phyloP scores from a whole-genome alignment of 2,888 invertebrate species.

The Cephus nigrinus region DNA sequence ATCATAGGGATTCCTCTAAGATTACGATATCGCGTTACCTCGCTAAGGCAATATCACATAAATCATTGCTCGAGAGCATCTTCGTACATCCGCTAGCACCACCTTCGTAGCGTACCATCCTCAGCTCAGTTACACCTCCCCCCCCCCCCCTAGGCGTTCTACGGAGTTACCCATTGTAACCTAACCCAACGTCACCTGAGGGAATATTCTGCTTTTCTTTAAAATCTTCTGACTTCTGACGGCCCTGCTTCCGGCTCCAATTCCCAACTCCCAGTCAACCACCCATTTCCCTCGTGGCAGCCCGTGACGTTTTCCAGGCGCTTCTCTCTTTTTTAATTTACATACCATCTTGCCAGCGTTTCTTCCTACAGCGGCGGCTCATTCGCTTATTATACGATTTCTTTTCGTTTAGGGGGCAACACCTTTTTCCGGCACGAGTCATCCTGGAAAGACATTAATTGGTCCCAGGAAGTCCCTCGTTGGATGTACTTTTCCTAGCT shows the following conservation, averaged over 20 bases:
- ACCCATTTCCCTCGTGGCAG: not conserved
- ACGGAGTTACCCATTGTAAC: not conserved
- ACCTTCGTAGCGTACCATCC: not conserved
- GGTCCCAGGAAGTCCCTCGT: not conserved
- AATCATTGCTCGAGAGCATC: not conserved
- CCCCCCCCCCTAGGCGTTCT: not conserved
- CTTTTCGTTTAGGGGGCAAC: not conserved
- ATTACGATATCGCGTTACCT: not conserved
- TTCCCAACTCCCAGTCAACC: not conserved
- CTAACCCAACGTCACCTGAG: not conserved
- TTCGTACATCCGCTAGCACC: not conserved
- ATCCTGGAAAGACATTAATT: not conserved
- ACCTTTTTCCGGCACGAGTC: not conserved
- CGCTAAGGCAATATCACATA: not conserved
- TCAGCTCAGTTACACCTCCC: not conserved
- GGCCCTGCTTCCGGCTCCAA: not conserved
- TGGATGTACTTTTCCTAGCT: not conserved
- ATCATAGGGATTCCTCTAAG: not conserved
- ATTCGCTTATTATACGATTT: conserved; percentile 5
- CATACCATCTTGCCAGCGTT: conserved; percentile 15
- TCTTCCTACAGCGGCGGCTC: not conserved
- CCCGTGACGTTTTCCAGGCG: not conserved
- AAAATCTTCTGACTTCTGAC: not conserved
- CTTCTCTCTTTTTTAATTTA: conserved; percentile 16
- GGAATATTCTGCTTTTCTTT: not conserved